Percentiles rank a stretch among this genome's conserved stretches.
These are phyloP conservation scores for Phalacrocorax aristotelis DNA, from an alignment of 2,113 vertebrate genomes.

Conservation along the genomic window DNA sequence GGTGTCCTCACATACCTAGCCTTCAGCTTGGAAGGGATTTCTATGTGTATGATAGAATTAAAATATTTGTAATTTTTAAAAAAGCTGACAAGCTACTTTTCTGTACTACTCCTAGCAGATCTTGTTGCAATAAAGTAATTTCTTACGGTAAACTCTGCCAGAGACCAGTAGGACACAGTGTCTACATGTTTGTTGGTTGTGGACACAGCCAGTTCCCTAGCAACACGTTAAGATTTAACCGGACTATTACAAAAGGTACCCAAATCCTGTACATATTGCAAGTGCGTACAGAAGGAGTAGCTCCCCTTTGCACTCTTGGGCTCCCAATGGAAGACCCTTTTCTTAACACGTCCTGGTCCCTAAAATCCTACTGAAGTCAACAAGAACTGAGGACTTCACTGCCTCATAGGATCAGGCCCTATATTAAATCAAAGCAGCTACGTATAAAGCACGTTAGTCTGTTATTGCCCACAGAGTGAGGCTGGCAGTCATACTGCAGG, in stretches of 20 bases:
- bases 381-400: not conserved
- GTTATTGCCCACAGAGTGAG: not conserved
- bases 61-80: not conserved
- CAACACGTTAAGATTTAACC: constrained; percentile 11
- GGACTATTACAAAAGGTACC: constrained; percentile 5
- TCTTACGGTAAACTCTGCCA: constrained; percentile 20
- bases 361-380: not conserved
- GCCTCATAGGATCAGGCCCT: not conserved
- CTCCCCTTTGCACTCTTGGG: not conserved
- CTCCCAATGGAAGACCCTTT: not conserved
- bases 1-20: not conserved
- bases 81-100: not conserved
- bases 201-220: not conserved
- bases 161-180: not conserved
- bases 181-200: not conserved
- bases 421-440: not conserved
- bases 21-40: constrained; percentile 23
- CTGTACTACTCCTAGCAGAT: not conserved
- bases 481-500: not conserved
- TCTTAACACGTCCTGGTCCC: not conserved
- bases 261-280: not conserved
- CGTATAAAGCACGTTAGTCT: not conserved
- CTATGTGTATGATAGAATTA: not conserved
- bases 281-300: not conserved
- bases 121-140: not conserved